These are phyloP conservation scores for Octodonta nipae DNA, from an alignment of 2,888 invertebrate genomes.

Conservation along the genomic window DNA sequence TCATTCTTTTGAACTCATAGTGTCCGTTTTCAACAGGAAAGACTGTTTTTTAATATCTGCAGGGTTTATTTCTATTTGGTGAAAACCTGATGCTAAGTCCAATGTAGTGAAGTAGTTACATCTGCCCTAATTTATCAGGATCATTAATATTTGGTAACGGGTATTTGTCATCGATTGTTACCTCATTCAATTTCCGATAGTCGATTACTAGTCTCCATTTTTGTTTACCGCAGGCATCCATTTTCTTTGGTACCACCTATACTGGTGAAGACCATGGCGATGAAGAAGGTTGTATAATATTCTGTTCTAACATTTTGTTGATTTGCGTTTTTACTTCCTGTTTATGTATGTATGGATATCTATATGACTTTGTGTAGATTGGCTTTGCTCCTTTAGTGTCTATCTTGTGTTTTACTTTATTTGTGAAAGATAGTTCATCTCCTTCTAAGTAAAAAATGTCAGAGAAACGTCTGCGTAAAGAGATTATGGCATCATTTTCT, in stretches of 20 bases:
- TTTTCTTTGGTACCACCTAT: conserved; percentile 7
- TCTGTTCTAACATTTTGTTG: conserved; percentile 6
- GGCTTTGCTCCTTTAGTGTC: conserved; percentile 7
- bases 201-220: conserved; percentile 7
- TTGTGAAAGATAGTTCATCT: conserved; percentile 7
- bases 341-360: conserved; percentile 5
- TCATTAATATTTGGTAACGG: conserved; percentile 6
- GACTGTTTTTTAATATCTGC: too few species aligned
- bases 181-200: conserved; percentile 6
- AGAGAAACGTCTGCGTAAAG: conserved; percentile 2
- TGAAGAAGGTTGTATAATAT: too few species aligned
- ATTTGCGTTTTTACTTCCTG: conserved; percentile 6
- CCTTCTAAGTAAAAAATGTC: conserved; percentile 6
- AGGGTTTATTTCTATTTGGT: conserved; percentile 12
- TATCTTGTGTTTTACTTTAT: conserved; percentile 8
- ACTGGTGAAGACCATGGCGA: too few species aligned
- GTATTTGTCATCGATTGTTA: conserved; percentile 6
- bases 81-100: conserved; percentile 9
- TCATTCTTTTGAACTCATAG: too few species aligned
- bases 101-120: conserved; percentile 6
- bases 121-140: conserved; percentile 6
- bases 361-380: conserved; percentile 6
- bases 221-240: conserved; percentile 9
- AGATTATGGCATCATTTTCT: conserved; percentile 3
- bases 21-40: too few species aligned